These are phyloP conservation scores for Bombus turneri DNA, from an alignment of 1,140 invertebrate genomes.

Conservation along the genomic window DNA sequence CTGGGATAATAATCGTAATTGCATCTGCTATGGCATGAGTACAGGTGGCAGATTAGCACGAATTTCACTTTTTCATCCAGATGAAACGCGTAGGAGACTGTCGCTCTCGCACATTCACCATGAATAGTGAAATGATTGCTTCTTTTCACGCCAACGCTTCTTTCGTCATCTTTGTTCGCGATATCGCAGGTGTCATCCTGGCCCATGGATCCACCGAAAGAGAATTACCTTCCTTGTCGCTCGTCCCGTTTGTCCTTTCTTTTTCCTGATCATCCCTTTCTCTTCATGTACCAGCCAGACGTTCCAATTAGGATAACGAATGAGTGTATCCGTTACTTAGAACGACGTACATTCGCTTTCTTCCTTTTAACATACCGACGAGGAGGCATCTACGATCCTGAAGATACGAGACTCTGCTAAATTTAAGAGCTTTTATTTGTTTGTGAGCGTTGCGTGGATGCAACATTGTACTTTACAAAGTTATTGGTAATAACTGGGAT, in stretches of 20 bases:
- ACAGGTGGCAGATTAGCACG: conserved; percentile 46
- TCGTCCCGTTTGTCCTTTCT: background rate
- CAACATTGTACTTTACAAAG: too few relatives aligned
- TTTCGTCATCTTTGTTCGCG: conserved; percentile 18
- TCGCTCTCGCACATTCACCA: background rate
- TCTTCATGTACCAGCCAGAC: conserved; percentile 2
- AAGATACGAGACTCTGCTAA: too few relatives aligned
- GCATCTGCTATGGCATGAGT: conserved; percentile 43
- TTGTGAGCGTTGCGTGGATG: too few relatives aligned
- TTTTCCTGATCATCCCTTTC: background rate
- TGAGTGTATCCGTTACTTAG: conserved; percentile 31
- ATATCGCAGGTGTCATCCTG: background rate
- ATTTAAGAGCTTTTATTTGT: too few relatives aligned
- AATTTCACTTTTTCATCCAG: conserved; percentile 58
- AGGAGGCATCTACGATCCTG: too few relatives aligned
- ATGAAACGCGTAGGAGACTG: conserved; percentile 7
- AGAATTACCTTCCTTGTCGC: conserved; percentile 26
- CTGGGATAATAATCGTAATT: conserved; percentile 59
- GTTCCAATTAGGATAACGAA: conserved; percentile 58
- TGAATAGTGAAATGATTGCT: conserved; percentile 6
- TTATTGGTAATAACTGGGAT: too few relatives aligned
- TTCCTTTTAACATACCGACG: background rate
- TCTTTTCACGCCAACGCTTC: background rate
- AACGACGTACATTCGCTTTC: conserved; percentile 14
- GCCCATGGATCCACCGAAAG: background rate